A percentile compares a stretch with the other conserved stretches of the same genome.
These are phyloP conservation scores for Pyrgilauda ruficollis DNA, from an alignment of 2,113 vertebrate species.

Conservation along the genomic window DNA sequence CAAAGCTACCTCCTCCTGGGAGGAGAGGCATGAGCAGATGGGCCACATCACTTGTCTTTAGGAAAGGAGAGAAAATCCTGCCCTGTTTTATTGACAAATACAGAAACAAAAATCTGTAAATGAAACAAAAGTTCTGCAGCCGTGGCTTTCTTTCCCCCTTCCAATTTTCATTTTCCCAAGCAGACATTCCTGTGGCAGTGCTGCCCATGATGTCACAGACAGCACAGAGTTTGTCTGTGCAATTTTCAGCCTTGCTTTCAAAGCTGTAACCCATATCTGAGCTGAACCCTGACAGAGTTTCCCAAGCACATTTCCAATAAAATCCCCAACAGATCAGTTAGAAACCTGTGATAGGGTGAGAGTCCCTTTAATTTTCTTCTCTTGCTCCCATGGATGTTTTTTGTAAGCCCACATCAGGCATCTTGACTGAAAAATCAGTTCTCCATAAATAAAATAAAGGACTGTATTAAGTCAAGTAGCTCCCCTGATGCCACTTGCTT, in stretches of 20 bases:
- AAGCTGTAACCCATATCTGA: background rate
- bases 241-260: background rate
- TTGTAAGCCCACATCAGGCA: background rate
- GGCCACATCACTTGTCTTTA: background rate
- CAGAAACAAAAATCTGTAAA: background rate
- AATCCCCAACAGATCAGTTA: background rate
- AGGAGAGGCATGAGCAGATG: background rate
- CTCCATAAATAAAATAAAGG: conserved; percentile 27
- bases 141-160: background rate
- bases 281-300: background rate
- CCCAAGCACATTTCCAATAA: background rate
- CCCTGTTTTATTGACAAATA: background rate
- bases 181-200: background rate
- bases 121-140: background rate
- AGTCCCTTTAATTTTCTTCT: background rate
- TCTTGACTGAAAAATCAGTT: background rate
- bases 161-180: background rate
- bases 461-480: conserved; percentile 1
- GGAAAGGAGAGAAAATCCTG: background rate
- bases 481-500: background rate
- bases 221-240: background rate
- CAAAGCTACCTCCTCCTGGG: background rate
- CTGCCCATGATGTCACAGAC: too few relatives aligned
- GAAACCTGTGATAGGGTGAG: background rate
- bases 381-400: background rate